Conservation (phyloP, 2,888 invertebrate species). For the Gastrophysa polygoni region DNA sequence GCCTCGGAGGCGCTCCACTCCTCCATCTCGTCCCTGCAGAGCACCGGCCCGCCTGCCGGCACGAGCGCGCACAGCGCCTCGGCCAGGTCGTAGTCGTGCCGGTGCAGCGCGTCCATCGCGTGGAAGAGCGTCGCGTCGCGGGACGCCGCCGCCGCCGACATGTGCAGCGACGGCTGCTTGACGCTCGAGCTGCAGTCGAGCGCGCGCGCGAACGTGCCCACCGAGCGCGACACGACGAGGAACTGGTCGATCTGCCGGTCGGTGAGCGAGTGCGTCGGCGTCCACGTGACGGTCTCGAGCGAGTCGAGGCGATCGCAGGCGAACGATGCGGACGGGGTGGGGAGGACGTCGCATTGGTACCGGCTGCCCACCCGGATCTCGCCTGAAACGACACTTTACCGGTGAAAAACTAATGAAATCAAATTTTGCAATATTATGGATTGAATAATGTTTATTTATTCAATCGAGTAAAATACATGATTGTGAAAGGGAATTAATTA, state of each 20-base stretch:
- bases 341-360: slow-evolving; percentile 94
- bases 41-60: slow-evolving; percentile 92
- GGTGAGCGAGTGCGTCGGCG: slow-evolving; percentile 86
- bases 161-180: slow-evolving; percentile 97
- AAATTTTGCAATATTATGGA: too few relatives aligned
- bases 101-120: slow-evolving; percentile 95
- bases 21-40: slow-evolving; percentile 99
- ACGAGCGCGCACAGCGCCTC: slow-evolving; percentile 91
- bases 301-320: slow-evolving; percentile 63
- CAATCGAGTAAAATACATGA: too few relatives aligned
- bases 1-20: slow-evolving; percentile 99
- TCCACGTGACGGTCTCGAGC: slow-evolving; percentile 93
- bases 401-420: too few relatives aligned
- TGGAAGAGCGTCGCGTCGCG: slow-evolving; percentile 98
- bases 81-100: slow-evolving; percentile 90
- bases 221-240: slow-evolving; percentile 90
- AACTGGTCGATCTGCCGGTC: slow-evolving; percentile 99
- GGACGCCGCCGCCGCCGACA: slow-evolving; percentile 99
- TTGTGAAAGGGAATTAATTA: too few relatives aligned
- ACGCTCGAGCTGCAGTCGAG: slow-evolving; percentile 98
- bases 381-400: too few relatives aligned
- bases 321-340: slow-evolving; percentile 65
- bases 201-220: slow-evolving; percentile 99
- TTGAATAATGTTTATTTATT: too few relatives aligned
- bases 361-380: slow-evolving; percentile 68